Percentiles rank a stretch among this genome's conserved stretches.
Evolutionary conservation across 2,888 invertebrate species (phyloP).

Genomic region (Tetramorium bicarinatum): DNA sequence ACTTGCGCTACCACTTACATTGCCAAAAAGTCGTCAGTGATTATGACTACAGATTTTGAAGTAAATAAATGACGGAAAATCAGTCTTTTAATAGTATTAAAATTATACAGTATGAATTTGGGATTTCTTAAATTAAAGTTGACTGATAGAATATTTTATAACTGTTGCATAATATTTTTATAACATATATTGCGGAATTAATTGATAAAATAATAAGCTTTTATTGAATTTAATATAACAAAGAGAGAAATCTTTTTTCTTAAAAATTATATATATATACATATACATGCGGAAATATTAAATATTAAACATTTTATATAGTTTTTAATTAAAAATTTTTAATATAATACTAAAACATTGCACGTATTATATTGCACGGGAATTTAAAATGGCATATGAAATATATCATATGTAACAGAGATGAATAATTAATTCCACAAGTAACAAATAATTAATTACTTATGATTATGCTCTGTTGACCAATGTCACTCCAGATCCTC

Average conservation of each 20-base stretch:
- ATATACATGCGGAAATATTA: too few species aligned
- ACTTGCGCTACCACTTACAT: neutral
- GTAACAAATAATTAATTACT: conserved; percentile 7
- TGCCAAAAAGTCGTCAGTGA: neutral
- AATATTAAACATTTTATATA: too few species aligned
- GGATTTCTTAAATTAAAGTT: neutral
- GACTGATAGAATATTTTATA: too few species aligned
- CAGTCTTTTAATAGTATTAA: neutral
- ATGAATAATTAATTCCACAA: neutral
- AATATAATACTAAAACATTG: neutral
- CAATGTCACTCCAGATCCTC: neutral
- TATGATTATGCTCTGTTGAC: neutral
- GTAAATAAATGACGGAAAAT: conserved; percentile 22
- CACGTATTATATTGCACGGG: neutral
- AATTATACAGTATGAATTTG: neutral
- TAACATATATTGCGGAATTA: neutral
- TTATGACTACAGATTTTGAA: neutral
- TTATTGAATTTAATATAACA: neutral
- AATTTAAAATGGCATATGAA: neutral
- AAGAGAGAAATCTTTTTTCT: neutral
- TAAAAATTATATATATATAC: too few species aligned
- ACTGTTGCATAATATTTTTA: neutral
- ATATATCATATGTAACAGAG: neutral
- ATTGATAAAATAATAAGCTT: neutral
- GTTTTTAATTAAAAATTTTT: neutral